Conservation (phyloP, 2,888 invertebrate species). For the Psococerastis gibbosa region DNA sequence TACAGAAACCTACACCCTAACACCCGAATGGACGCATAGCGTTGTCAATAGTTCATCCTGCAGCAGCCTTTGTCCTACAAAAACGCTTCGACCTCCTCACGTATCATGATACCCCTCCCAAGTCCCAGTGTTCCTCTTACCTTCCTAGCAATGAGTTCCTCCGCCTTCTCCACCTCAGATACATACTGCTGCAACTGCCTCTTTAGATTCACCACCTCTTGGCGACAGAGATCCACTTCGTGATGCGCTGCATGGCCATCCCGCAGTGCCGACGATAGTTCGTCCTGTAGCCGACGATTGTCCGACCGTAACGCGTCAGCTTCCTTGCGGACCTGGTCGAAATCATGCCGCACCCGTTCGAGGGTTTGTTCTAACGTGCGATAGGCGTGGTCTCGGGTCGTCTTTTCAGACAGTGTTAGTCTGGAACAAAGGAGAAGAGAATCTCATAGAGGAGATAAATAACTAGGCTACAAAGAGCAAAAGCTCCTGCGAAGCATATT, state of each 20-base stretch:
- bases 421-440: slow-evolving; percentile 13
- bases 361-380: slow-evolving; percentile 26
- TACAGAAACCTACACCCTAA: too few species aligned
- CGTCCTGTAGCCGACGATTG: slow-evolving; percentile 53
- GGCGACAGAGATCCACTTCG: slow-evolving; percentile 45
- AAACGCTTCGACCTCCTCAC: too few species aligned
- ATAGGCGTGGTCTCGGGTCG: slow-evolving; percentile 9
- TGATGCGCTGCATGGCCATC: slow-evolving; percentile 40
- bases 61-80: too few species aligned
- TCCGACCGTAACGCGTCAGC: slow-evolving; percentile 40
- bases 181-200: slow-evolving; percentile 65
- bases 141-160: slow-evolving; percentile 52
- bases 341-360: slow-evolving; percentile 36
- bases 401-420: slow-evolving; percentile 12
- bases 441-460: too few species aligned
- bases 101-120: too few species aligned
- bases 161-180: slow-evolving; percentile 57
- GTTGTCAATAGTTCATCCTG: too few species aligned
- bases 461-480: too few species aligned
- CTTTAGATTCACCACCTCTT: slow-evolving; percentile 54
- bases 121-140: too few species aligned
- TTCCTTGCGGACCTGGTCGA: slow-evolving; percentile 33
- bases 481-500: too few species aligned
- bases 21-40: too few species aligned
- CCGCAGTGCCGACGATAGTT: slow-evolving; percentile 40